Evolutionary conservation across 2,888 invertebrate genomes (phyloP), one percentile per base, ranked within the genome.

Genomic region (Tachina fera): DNA sequence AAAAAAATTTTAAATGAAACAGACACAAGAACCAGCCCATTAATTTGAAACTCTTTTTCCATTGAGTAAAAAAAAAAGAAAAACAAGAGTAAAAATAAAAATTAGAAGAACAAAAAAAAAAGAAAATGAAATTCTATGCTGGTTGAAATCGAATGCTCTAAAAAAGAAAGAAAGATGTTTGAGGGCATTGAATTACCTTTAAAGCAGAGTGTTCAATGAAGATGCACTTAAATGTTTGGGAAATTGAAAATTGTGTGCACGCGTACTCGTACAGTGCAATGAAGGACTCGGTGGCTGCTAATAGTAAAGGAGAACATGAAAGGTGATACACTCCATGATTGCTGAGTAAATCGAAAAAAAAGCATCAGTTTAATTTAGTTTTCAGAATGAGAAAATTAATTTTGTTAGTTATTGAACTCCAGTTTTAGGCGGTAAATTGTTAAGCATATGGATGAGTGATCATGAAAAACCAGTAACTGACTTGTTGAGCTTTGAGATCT

Each of bases 21-120:
- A 77, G 65, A 76, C 77, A 77, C 77, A 65, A 79, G 31, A 70
- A 79, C 45, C 68, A 83, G 68, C 53, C 83, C 78, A 78, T 83
- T 83, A 70, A 78, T 79, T 78, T 70, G 61, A 83, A 74, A 74
- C 74, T 78, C 45, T 68, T 83, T 78, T 74, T 83, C 77, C 67
- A 72, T 77, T 60, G 53, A 78, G 56, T 45, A 39, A 71, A 77
- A 61, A 14, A 63, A 61, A 14, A 63, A 56, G 22, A 67, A 16
- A 39, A 72, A 72, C 47, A 56, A 13, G 11, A 61, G 1, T 11
- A 56, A 56, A 71, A 51, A 11, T 16, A 53, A 22, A 47, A 41
- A n/a, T 16, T n/a, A n/a, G 31, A 31, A 6, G 31, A 31, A 31
- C 1, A 31, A 31, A 31, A 71, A 56, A 56, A 63, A 61, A 71